Evolutionary conservation across 2,888 invertebrate genomes (phyloP).

Genomic region (Drosophila sordidapex): DNA sequence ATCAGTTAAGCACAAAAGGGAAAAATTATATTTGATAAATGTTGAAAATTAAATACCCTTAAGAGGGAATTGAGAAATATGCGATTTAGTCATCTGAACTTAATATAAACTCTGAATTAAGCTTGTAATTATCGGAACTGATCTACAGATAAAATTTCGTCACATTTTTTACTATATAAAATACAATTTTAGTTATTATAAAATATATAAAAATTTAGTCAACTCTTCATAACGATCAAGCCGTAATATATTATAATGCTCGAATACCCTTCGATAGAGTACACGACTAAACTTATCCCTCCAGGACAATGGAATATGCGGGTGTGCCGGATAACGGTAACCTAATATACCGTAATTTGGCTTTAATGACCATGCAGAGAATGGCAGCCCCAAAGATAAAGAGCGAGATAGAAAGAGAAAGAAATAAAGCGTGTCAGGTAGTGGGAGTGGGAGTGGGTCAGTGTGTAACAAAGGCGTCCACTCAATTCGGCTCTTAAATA

Average conservation of each 20-base stretch:
- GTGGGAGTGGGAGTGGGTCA: background rate
- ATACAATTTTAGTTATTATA: background rate
- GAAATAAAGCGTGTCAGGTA: background rate
- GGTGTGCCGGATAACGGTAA: constrained; percentile 36
- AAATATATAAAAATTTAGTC: background rate
- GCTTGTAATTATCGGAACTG: no score
- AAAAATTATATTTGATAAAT: no score
- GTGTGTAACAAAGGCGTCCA: constrained; percentile 40
- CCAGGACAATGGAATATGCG: constrained; percentile 25
- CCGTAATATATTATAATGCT: background rate
- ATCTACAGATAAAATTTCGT: background rate
- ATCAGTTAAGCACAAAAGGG: background rate
- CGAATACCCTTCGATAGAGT: background rate
- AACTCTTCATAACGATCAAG: background rate
- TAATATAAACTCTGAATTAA: background rate
- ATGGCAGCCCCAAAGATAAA: background rate
- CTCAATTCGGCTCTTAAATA: constrained; percentile 68
- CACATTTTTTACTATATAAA: no score
- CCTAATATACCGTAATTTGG: constrained; percentile 71
- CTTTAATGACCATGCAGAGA: constrained; percentile 63
- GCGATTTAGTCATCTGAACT: background rate
- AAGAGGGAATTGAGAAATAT: background rate
- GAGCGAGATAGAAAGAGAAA: background rate
- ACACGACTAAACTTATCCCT: constrained; percentile 22
- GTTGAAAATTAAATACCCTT: background rate